Evolutionary conservation across 2,888 invertebrate species (phyloP).

Genomic region (Entomobrya proxima): DNA sequence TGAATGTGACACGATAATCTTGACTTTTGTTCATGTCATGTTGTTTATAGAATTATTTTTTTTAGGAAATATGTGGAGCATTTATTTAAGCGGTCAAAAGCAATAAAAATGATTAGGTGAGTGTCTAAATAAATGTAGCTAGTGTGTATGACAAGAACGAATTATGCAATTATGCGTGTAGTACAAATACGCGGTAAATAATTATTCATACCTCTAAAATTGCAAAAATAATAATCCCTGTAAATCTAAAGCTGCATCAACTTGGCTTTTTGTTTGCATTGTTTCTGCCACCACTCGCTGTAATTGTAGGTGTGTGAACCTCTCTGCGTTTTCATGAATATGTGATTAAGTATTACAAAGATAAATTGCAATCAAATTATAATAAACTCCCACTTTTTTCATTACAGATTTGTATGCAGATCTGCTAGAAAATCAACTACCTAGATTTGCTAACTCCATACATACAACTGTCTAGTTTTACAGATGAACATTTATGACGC

Average conservation of each 20-base stretch:
- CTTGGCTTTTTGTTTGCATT: background rate
- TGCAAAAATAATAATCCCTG: no score
- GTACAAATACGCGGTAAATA: no score
- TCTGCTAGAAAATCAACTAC: background rate
- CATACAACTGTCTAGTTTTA: conserved; percentile 11
- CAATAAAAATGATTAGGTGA: no score
- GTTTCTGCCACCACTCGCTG: background rate
- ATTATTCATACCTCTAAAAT: no score
- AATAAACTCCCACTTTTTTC: conserved; percentile 24
- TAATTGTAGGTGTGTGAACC: conserved; percentile 18
- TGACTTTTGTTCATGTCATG: background rate
- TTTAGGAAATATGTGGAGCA: no score
- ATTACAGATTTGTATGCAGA: no score
- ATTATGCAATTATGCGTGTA: no score
- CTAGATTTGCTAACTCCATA: background rate
- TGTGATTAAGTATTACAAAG: conserved; percentile 45
- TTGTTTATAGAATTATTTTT: no score
- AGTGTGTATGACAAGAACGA: no score
- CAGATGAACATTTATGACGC: background rate
- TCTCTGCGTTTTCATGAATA: conserved; percentile 29
- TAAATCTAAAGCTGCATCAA: no score
- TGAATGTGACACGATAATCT: background rate
- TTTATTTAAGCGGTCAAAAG: no score
- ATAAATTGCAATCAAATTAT: conserved; percentile 42
- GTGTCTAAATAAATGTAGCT: no score